Base-by-base conservation (phyloP, 2,888 invertebrate genomes). In the Baronia brevicornis region DNA sequence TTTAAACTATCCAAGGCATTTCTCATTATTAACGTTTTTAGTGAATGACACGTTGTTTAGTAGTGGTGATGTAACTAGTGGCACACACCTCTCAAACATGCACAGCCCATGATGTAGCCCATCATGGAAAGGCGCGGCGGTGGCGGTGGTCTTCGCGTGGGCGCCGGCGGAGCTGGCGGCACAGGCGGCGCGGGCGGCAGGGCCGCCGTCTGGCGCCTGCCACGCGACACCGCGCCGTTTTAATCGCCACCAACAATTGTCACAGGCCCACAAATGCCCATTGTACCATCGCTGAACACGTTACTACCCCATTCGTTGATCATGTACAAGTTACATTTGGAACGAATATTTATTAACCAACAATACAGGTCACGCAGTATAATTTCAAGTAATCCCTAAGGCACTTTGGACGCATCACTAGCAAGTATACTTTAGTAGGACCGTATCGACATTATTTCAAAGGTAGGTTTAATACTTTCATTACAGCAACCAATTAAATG, bases 41-140 rank as follows among this genome's bases (percentile, higher is more conserved):
- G n/a, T n/a, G n/a, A n/a, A n/a, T n/a, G n/a, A 15, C 14, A 9
- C n/a, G 18, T 23, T 7, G 14, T 14, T 17, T 31, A 21, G 10
- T 21, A 20, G 27, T 21, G 26, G 15, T n/a, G n/a, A n/a, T n/a
- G n/a, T n/a, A n/a, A n/a, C n/a, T n/a, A n/a, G n/a, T n/a, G n/a
- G 22, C 23, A 70, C 73, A 51, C 54, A 93, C 94, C 94, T 93
- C 93, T 92, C 84, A 94, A 89, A 87, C 94, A 94, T 85, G 94
- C 92, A 88, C 94, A 94, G 82, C 94, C 94, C 94, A 94, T 94
- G 88, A 94, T 93, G 89, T 93, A 94, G 86, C 94, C 94, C 94
- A 94, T 94, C 93, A 94, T 92, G 87, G 89, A 86, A 52, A 73
- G 58, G 39, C 78, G 66, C 53, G 60, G 67, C 48, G 72, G 59